Percentiles rank a stretch among this genome's conserved stretches.
Evolutionary conservation across 2,888 invertebrate species (phyloP).

Genomic region (Thymelicus lineola): DNA sequence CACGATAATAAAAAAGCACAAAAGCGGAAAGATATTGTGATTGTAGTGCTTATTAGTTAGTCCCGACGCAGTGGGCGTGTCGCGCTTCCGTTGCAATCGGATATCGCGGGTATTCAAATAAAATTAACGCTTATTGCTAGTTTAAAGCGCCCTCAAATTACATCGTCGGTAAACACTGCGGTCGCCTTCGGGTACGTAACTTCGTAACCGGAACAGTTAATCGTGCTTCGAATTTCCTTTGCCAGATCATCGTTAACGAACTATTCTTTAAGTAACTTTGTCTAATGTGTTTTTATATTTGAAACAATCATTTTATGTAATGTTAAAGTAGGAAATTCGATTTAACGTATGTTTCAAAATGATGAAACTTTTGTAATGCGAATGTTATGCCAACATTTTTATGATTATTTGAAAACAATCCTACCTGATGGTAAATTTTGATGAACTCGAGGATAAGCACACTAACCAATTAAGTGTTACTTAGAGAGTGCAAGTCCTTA

Average conservation of each 20-base stretch:
- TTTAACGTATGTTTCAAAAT: not conserved
- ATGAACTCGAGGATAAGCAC: no score
- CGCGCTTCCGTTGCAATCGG: conserved; percentile 76
- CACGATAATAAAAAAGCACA: not conserved
- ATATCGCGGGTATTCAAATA: conserved; percentile 76
- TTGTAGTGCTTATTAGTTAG: conserved; percentile 82
- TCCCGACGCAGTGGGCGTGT: conserved; percentile 69
- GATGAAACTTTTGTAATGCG: no score
- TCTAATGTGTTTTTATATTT: not conserved
- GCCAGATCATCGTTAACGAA: conserved; percentile 8
- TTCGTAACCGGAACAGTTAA: conserved; percentile 26
- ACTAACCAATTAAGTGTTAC: no score
- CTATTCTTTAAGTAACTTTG: conserved; percentile 7
- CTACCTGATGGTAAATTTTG: not conserved
- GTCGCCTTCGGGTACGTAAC: conserved; percentile 24
- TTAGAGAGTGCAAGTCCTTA: no score
- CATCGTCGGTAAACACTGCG: conserved; percentile 33
- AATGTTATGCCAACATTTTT: no score
- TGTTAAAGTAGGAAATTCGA: not conserved
- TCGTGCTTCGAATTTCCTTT: conserved; percentile 29
- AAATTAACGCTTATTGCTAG: conserved; percentile 77
- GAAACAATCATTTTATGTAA: not conserved
- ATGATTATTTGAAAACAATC: no score
- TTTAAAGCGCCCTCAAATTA: conserved; percentile 56
- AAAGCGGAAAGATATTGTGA: conserved; percentile 51